These are phyloP conservation scores for Phaedon cochleariae DNA, from an alignment of 2,888 invertebrate genomes.

Conservation along the genomic window DNA sequence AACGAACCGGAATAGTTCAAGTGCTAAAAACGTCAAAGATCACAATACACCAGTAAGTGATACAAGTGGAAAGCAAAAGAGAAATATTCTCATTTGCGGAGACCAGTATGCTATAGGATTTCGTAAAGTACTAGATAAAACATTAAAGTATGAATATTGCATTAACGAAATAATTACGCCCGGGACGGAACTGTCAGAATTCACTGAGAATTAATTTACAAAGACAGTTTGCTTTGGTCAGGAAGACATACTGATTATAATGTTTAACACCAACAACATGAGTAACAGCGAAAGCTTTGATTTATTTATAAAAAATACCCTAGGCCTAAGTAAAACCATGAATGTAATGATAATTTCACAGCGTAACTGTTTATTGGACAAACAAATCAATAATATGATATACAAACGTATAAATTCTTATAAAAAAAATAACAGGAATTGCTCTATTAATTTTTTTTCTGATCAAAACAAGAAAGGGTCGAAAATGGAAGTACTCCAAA, in stretches of 20 bases:
- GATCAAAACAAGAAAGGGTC: background rate
- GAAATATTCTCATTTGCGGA: too few species aligned
- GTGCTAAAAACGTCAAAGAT: background rate
- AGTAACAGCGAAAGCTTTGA: background rate
- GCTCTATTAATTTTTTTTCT: background rate
- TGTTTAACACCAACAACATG: slow-evolving; percentile 1
- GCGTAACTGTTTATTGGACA: background rate
- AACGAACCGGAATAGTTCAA: background rate
- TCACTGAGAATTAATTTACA: background rate
- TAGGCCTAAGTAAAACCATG: background rate
- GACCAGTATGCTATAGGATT: background rate
- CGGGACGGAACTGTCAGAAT: background rate
- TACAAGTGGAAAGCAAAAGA: background rate
- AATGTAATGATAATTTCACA: slow-evolving; percentile 1
- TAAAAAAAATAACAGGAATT: slow-evolving; percentile 1
- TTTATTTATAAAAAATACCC: background rate
- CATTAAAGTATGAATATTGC: background rate
- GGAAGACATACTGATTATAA: background rate
- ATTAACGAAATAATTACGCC: background rate
- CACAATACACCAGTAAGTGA: too few species aligned
- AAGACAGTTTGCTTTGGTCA: slow-evolving; percentile 1
- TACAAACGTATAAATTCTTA: background rate
- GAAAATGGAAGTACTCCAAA: background rate
- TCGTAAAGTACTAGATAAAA: background rate
- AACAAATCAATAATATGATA: slow-evolving; percentile 1